Percentiles rank a stretch among this genome's conserved stretches.
phyloP scores from a whole-genome alignment of 1,140 invertebrate species.

The Holotrichia oblita region DNA sequence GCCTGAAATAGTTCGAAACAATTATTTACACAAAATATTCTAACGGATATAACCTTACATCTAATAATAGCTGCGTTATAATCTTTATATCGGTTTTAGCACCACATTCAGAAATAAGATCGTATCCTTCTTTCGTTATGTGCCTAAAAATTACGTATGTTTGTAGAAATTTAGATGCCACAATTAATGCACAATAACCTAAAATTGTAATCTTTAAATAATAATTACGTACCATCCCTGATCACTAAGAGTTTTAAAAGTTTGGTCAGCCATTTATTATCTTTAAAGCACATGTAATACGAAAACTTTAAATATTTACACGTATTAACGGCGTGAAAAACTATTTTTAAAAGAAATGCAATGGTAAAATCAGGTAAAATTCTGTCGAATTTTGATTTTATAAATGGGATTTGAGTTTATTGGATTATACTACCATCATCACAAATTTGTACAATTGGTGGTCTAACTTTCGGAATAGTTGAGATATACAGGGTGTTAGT shows the following conservation, averaged over 20 bases:
- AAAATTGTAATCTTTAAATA: background rate
- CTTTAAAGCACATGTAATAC: background rate
- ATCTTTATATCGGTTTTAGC: conserved; percentile 69
- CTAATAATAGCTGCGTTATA: conserved; percentile 73
- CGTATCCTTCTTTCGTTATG: conserved; percentile 73
- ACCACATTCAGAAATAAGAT: conserved; percentile 72
- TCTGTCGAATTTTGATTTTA: no score
- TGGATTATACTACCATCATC: background rate
- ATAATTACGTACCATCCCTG: conserved; percentile 50
- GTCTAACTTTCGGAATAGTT: no score
- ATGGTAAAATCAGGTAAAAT: no score
- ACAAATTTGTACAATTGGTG: background rate
- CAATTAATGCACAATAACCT: conserved; percentile 43
- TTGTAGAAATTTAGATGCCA: conserved; percentile 1
- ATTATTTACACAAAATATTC: conserved; percentile 39
- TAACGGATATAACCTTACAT: conserved; percentile 69
- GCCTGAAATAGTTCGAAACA: conserved; percentile 66
- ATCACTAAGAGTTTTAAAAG: conserved; percentile 19
- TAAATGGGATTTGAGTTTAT: no score
- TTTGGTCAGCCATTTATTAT: conserved; percentile 37
- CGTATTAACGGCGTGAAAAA: background rate
- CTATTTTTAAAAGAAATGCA: conserved; percentile 4
- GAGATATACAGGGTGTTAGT: no score
- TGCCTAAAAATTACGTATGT: conserved; percentile 68
- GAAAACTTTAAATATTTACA: background rate